Evolutionary conservation across 2,113 vertebrate genomes (phyloP).

Genomic region (Nerophis ophidion): DNA sequence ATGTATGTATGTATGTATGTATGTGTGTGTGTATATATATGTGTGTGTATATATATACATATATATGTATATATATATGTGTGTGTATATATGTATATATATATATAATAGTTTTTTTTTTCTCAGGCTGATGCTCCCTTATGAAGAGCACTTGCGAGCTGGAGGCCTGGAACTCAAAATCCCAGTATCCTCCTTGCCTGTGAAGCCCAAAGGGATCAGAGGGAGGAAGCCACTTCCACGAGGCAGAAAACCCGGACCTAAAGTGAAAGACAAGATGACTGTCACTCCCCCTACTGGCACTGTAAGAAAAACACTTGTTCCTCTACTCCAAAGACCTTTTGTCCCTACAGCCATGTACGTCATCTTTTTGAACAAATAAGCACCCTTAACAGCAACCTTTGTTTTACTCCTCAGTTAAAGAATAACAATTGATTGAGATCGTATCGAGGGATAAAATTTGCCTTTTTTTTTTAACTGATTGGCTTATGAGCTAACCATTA

Average conservation of each 20-base stretch:
- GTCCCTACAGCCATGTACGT: not conserved
- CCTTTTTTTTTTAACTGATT: no score
- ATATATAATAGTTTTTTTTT: not conserved
- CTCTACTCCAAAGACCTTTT: not conserved
- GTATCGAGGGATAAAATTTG: no score
- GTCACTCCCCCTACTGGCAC: not conserved
- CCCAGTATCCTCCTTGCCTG: slow-evolving; percentile 39
- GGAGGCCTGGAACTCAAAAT: slow-evolving; percentile 55
- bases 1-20: no score
- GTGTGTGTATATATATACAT: not conserved
- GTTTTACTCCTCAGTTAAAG: no score
- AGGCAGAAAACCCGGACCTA: slow-evolving; percentile 48
- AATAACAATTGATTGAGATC: no score
- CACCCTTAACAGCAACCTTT: no score
- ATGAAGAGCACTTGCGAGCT: slow-evolving; percentile 65
- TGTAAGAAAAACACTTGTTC: slow-evolving; percentile 10
- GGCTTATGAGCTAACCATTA: no score
- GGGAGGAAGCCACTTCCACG: slow-evolving; percentile 45
- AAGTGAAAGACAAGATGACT: slow-evolving; percentile 43
- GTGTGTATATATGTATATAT: not conserved
- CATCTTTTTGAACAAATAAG: no score
- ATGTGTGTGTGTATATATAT: not conserved
- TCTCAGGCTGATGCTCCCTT: slow-evolving; percentile 68
- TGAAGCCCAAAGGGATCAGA: slow-evolving; percentile 34
- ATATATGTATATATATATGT: no score